Conservation (phyloP, 2,113 vertebrate species). For the Platichthys stellatus region DNA sequence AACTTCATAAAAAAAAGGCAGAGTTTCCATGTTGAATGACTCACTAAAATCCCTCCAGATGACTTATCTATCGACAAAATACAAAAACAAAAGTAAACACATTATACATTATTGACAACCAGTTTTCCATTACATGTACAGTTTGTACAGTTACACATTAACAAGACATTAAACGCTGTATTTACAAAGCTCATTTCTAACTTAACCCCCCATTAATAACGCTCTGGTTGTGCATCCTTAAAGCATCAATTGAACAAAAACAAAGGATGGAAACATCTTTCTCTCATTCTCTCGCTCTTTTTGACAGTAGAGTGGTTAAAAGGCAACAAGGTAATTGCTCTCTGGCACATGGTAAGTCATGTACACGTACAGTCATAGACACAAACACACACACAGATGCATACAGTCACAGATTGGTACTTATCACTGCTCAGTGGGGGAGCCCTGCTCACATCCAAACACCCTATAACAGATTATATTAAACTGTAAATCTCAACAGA, state of each 20-base stretch:
- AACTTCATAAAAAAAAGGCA: constrained; percentile 53
- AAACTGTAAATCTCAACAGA: constrained; percentile 22
- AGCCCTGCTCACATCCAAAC: constrained; percentile 77
- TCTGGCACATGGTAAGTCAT: neutral
- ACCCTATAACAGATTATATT: constrained; percentile 32
- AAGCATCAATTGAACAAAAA: constrained; percentile 50
- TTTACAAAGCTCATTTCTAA: constrained; percentile 54
- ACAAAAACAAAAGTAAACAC: constrained; percentile 15
- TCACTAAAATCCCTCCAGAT: neutral
- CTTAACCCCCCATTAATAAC: neutral
- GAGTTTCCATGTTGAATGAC: constrained; percentile 24
- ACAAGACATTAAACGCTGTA: constrained; percentile 36
- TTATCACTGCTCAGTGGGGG: constrained; percentile 72
- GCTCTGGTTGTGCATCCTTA: constrained; percentile 46
- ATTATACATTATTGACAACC: constrained; percentile 45
- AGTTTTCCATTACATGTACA: constrained; percentile 35
- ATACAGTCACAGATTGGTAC: constrained; percentile 41
- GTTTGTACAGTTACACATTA: constrained; percentile 1
- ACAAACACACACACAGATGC: constrained; percentile 22
- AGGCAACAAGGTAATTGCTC: constrained; percentile 55
- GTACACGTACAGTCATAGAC: constrained; percentile 27
- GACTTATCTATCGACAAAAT: constrained; percentile 3
- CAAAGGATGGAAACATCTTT: constrained; percentile 16
- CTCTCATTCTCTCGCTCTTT: constrained; percentile 37
- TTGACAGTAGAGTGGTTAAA: constrained; percentile 79